Base-by-base conservation (phyloP, 2,888 invertebrate species). In the Carpatolechia fugitivella region DNA sequence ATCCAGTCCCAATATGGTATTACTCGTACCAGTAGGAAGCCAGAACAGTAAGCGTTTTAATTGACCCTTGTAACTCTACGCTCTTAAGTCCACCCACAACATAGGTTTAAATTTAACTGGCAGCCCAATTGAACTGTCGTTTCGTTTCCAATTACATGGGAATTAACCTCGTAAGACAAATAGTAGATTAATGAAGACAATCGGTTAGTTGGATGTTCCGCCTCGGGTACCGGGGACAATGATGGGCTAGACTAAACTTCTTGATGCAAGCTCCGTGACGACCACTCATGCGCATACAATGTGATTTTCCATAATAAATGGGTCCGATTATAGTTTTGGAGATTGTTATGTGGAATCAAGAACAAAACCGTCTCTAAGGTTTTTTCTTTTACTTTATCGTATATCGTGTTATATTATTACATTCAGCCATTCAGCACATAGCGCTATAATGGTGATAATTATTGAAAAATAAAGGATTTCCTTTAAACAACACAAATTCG, bases 21-120 rank as follows among this genome's bases (percentile, higher is more conserved):
- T 36, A 31, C 14, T 41, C 18, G 18, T 31, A 33, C 24, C 49
- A 35, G 49, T 41, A 41, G 40, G 40, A 35, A 36, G 10, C 20
- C 1, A 20, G 8, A 51, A 35, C 52, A 47, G 63, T 58, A 52
- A 60, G 63, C 55, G 64, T 58, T 48, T 20, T 48, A 54, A 59
- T 61, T 58, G 20, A 54, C 40, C n/a, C 35, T 60, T 49, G 24
- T 47, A 50, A 54, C 53, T 55, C 49, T 48, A 54, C 14, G 24
- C 29, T 20, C 29, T 35, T 38, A 38, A 51, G 35, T 35, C 52
- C 44, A n/a, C 52, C 52, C 24, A 52, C 52, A 16, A 41, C 40
- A 41, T 41, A 18, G 18, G 52, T 33, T 54, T 47, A 33, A 52
- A 30, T 13, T 38, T 47, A 47, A 47, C 47, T 54, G 38, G 16